phyloP scores from a whole-genome alignment of 2,113 vertebrate genomes.

The Cyrtonyx montezumae region DNA sequence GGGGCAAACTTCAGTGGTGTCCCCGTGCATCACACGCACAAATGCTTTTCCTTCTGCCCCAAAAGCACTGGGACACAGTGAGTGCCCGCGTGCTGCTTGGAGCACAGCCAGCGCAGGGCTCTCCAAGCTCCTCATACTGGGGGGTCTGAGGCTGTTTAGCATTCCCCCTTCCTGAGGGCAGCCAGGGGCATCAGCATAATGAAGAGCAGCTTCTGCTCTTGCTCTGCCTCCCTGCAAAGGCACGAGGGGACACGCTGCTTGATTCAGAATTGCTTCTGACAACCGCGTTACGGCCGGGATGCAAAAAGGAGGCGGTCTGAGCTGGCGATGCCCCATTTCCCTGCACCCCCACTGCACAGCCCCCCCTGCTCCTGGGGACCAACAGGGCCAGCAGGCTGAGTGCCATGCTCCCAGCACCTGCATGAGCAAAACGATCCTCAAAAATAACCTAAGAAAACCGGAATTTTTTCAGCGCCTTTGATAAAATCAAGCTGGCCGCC shows the following conservation, averaged over 20 bases:
- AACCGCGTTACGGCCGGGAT: rapidly evolving
- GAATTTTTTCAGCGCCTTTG: not conserved
- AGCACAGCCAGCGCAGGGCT: not conserved
- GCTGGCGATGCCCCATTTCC: not conserved
- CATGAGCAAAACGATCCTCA: not conserved
- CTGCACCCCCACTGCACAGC: not conserved
- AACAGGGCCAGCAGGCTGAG: not conserved
- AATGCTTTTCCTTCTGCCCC: not conserved
- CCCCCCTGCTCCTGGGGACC: not conserved
- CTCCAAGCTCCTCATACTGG: not conserved
- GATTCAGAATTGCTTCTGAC: not conserved
- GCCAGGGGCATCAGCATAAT: not conserved
- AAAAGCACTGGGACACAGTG: not conserved
- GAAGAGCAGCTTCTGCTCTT: not conserved
- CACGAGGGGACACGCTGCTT: not conserved
- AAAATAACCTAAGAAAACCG: rapidly evolving
- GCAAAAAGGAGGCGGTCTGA: not conserved
- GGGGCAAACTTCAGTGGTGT: not conserved
- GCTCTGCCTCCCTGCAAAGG: not conserved
- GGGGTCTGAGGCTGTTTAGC: not conserved
- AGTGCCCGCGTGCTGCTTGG: not conserved
- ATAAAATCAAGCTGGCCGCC: not conserved
- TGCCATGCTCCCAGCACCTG: not conserved
- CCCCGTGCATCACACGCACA: not conserved
- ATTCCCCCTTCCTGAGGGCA: constrained; percentile 12